Percentiles rank a stretch among this genome's conserved stretches.
phyloP scores from a whole-genome alignment of 2,113 vertebrate genomes.

The Rana temporaria region DNA sequence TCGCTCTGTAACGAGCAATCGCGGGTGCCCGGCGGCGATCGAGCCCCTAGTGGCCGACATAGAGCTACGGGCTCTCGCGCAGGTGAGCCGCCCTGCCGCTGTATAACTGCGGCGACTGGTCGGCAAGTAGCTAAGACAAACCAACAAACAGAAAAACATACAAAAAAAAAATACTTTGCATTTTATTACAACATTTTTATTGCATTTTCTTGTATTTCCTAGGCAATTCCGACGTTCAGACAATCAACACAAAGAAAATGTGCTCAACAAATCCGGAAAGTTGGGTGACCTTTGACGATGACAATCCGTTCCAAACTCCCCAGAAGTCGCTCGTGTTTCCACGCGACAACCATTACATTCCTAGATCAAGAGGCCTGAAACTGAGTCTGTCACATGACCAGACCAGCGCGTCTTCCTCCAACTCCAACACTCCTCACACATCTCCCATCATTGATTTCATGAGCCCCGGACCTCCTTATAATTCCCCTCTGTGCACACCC shows the following conservation, averaged over 20 bases:
- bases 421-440: slow-evolving; percentile 77
- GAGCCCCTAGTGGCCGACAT: too few species aligned
- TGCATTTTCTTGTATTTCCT: slow-evolving; percentile 50
- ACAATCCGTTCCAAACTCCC: slow-evolving; percentile 78
- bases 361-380: slow-evolving; percentile 89
- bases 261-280: slow-evolving; percentile 89
- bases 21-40: too few species aligned
- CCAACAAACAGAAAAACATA: too few species aligned
- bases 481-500: slow-evolving; percentile 88
- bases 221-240: slow-evolving; percentile 61
- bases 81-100: too few species aligned
- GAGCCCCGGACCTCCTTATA: slow-evolving; percentile 84
- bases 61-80: too few species aligned
- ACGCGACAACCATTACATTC: slow-evolving; percentile 70
- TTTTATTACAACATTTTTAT: background rate
- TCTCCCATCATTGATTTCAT: slow-evolving; percentile 82
- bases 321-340: slow-evolving; percentile 72
- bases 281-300: slow-evolving; percentile 97
- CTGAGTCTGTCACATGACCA: slow-evolving; percentile 79
- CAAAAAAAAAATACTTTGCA: too few species aligned
- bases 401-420: slow-evolving; percentile 74
- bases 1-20: too few species aligned
- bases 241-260: slow-evolving; percentile 71
- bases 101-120: too few species aligned
- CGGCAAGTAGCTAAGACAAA: too few species aligned